Conservation (phyloP, 2,113 vertebrate species). For the Psilopogon haemacephalus region DNA sequence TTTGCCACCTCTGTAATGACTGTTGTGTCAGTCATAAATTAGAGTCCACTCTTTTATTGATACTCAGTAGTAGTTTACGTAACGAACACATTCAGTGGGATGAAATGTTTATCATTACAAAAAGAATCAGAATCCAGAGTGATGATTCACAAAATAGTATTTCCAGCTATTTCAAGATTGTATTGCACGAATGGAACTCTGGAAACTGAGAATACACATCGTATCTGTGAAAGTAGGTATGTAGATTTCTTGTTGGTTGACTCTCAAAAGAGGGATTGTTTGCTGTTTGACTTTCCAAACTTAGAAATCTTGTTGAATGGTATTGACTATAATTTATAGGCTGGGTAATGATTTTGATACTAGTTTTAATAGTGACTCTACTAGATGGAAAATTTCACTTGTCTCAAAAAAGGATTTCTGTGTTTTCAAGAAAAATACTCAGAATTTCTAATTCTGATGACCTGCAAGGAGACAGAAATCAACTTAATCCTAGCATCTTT, state of each 20-base stretch:
- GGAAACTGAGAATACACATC: neutral
- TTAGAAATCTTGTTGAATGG: neutral
- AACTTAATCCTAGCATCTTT: neutral
- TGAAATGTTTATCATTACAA: slow-evolving; percentile 3
- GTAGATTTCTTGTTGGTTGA: neutral
- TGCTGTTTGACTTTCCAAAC: neutral
- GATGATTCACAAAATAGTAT: neutral
- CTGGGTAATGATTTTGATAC: neutral
- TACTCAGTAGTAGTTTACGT: neutral
- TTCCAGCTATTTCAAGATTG: neutral
- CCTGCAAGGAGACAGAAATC: neutral
- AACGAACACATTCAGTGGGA: neutral
- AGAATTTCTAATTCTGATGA: neutral
- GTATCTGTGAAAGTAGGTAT: neutral
- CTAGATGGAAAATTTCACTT: neutral
- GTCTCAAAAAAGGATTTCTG: neutral
- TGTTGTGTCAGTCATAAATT: slow-evolving; percentile 31
- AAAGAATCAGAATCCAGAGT: neutral
- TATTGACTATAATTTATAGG: neutral
- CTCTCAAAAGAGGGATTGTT: neutral
- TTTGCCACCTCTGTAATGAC: neutral
- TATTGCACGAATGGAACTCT: neutral
- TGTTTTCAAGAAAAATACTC: neutral
- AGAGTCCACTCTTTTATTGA: slow-evolving; percentile 11
- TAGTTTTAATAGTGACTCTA: neutral